phyloP scores from a whole-genome alignment of 2,888 invertebrate genomes.

The Rhagonycha fulva region DNA sequence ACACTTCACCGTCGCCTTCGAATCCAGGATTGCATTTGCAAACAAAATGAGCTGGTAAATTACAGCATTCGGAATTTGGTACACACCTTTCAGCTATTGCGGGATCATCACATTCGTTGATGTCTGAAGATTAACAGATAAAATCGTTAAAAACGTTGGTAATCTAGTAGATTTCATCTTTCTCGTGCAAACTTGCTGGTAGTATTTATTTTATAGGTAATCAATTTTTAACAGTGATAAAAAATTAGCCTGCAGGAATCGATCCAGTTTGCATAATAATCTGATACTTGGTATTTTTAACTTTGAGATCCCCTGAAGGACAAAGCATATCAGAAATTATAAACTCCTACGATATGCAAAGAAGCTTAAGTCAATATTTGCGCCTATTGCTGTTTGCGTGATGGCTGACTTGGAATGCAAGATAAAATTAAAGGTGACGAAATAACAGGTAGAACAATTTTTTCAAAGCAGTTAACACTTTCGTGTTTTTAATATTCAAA shows the following conservation, averaged over 20 bases:
- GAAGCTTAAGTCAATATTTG: not conserved
- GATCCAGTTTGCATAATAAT: not conserved
- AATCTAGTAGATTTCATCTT: not conserved
- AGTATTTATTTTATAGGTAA: conserved; percentile 18
- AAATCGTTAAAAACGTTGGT: not conserved
- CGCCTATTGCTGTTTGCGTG: not conserved
- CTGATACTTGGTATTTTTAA: not conserved
- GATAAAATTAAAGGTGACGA: not conserved
- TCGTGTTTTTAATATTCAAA: not conserved
- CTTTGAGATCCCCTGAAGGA: not conserved
- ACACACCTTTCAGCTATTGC: conserved; percentile 83
- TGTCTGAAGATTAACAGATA: conserved; percentile 64
- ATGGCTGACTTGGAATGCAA: not conserved
- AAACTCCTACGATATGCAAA: not conserved
- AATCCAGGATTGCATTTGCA: conserved; percentile 93
- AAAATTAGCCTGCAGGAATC: not conserved
- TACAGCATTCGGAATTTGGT: conserved; percentile 91
- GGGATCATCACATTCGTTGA: conserved; percentile 93
- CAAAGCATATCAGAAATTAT: not conserved
- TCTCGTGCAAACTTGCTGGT: not conserved
- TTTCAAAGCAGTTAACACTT: not conserved
- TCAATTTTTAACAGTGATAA: conserved; percentile 6
- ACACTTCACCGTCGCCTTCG: conserved; percentile 87
- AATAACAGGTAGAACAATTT: not conserved
- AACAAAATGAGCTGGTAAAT: conserved; percentile 90